Percentiles rank a stretch among this genome's conserved stretches.
Conservation (phyloP, 2,113 vertebrate species). For the Lates calcarifer region DNA sequence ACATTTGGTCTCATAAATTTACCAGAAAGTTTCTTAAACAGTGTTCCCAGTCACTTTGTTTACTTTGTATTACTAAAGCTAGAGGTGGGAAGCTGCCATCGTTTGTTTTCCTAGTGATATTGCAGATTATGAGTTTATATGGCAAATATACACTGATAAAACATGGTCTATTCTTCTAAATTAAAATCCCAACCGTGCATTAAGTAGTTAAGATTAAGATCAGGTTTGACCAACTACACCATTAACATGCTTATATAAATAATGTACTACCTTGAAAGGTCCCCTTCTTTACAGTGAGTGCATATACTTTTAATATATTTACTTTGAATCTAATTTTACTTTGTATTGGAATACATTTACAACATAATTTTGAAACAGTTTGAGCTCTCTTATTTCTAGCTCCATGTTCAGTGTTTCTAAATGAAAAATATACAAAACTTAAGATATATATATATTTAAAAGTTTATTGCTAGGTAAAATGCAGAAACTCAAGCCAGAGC, state of each 20-base stretch:
- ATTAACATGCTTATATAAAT: too few species aligned
- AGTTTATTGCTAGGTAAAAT: conserved; percentile 33
- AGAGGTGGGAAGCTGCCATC: too few species aligned
- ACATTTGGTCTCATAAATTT: neutral
- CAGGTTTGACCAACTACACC: neutral
- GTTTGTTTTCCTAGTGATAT: neutral
- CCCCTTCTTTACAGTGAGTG: neutral
- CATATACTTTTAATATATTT: neutral
- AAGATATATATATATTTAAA: neutral
- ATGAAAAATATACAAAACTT: neutral
- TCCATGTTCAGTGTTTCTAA: neutral
- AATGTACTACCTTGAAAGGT: too few species aligned
- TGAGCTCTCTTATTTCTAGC: neutral
- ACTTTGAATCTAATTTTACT: neutral
- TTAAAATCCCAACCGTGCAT: too few species aligned
- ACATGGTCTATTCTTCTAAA: neutral
- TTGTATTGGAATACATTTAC: neutral
- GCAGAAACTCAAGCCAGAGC: conserved; percentile 32
- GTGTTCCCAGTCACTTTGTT: neutral
- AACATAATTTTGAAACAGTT: neutral
- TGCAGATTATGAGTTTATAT: neutral
- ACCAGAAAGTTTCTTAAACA: neutral
- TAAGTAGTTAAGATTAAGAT: neutral
- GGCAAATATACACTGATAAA: neutral
- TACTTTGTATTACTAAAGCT: too few species aligned